Percentiles rank a stretch among this genome's conserved stretches.
phyloP scores from a whole-genome alignment of 2,797 vertebrate genomes.

The Gila robusta region DNA sequence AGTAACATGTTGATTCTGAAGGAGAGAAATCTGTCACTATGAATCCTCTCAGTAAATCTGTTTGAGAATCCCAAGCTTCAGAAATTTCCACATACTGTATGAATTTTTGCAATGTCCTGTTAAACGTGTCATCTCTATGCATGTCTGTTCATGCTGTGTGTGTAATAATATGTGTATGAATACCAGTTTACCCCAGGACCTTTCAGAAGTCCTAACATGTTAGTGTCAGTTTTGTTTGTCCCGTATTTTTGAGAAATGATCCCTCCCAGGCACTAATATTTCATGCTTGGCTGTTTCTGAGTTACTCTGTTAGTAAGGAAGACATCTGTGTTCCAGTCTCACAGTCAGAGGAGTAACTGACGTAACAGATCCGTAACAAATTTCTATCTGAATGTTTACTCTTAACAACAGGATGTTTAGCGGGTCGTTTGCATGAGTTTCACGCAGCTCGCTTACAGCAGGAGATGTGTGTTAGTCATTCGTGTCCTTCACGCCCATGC shows the following conservation, averaged over 20 bases:
- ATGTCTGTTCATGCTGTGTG: not conserved
- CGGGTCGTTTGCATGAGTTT: not conserved
- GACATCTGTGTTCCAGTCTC: slow-evolving; percentile 1
- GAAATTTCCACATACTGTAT: not conserved
- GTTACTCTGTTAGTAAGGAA: not conserved
- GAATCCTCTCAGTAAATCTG: not conserved
- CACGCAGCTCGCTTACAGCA: not conserved
- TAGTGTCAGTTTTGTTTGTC: not conserved
- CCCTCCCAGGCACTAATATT: not conserved
- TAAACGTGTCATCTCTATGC: not conserved
- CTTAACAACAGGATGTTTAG: slow-evolving; percentile 23
- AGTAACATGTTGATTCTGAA: not conserved
- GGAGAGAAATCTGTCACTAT: not conserved
- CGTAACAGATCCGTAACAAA: not conserved
- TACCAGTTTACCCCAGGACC: not conserved
- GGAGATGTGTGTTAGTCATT: not conserved
- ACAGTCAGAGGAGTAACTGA: not conserved
- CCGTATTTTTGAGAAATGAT: not conserved
- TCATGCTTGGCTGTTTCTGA: not conserved
- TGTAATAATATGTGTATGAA: not conserved
- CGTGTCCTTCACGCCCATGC: too few species aligned
- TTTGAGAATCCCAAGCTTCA: not conserved
- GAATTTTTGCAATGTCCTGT: not conserved
- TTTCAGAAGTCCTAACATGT: not conserved
- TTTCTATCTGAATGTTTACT: not conserved